Base-by-base conservation (phyloP, 1,140 invertebrate species). In the Callitettix versicolor region DNA sequence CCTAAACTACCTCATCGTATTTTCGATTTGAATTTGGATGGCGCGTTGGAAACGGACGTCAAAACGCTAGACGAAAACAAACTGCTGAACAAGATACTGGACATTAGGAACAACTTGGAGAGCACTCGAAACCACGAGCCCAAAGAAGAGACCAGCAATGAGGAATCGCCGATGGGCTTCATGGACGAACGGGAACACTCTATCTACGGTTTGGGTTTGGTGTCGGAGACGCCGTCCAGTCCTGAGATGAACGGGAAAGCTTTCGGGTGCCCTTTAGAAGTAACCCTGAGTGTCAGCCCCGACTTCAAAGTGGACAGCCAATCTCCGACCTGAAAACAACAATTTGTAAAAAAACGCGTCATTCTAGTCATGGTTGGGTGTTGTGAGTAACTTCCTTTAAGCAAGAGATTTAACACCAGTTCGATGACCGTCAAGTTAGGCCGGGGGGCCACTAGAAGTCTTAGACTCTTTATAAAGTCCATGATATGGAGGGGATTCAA, bases 171-270 rank as follows among this genome's bases (percentile, higher is more conserved):
- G 2, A 36, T 51, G 33, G 48, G 11, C 7, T 51, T 20, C 33
- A 38, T 51, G 48, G 48, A 51, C 20, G 48, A 51, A n/a, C 15
- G 17, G 15, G 20, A 30, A 11, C 48, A 51, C 6, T 30, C 17
- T n/a, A 26, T 51, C 17, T 51, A 51, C 33, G 15, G n/a, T 12
- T 20, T 51, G 15, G 48, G 48, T 2, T 26, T 51, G 48, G 34
- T 51, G 42, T 30, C 26, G 26, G 42, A 44, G 18, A 18, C 42
- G 9, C 26, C 26, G 26, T 30, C 26, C 3, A 30, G 26, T 30
- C 42, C 46, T 12, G 46, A 24, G 3, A 6, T 26, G 11, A 30
- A 48, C 46, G 46, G 46, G 14, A 30, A 14, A 15, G 11, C 15
- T 2, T 48, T 26, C 24, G 30, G 15, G 12, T 14, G 22, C 15